Conservation (phyloP, 2,888 invertebrate species). For the Beris morrisii region DNA sequence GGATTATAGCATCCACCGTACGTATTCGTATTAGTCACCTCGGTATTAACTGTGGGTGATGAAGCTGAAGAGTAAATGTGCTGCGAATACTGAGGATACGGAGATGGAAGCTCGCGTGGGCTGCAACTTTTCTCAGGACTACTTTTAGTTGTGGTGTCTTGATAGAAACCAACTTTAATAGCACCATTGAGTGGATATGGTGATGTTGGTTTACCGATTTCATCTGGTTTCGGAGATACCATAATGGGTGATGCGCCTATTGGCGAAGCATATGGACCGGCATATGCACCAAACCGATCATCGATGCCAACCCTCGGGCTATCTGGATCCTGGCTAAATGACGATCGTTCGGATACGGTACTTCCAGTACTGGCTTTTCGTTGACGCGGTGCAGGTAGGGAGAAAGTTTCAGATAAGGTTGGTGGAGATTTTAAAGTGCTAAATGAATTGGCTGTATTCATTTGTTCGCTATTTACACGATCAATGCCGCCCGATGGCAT, state of each 20-base stretch:
- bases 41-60: conserved; percentile 60
- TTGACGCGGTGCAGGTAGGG: conserved; percentile 59
- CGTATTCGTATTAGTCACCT: conserved; percentile 46
- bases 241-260: conserved; percentile 69
- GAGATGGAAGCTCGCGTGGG: conserved; percentile 71
- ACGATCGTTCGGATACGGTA: conserved; percentile 76
- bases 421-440: conserved; percentile 41
- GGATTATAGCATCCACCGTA: conserved; percentile 54
- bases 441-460: conserved; percentile 48
- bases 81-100: conserved; percentile 61
- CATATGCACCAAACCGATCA: conserved; percentile 64
- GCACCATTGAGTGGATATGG: conserved; percentile 77
- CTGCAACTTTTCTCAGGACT: conserved; percentile 84
- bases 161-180: conserved; percentile 85
- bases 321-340: conserved; percentile 76
- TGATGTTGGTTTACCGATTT: conserved; percentile 64
- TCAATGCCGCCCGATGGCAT: conserved; percentile 30
- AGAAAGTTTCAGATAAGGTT: conserved; percentile 47
- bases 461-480: conserved; percentile 25
- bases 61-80: conserved; percentile 64
- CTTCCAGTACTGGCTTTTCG: conserved; percentile 78
- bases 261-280: conserved; percentile 73
- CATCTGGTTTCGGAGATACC: conserved; percentile 75
- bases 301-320: conserved; percentile 68
- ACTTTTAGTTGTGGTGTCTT: conserved; percentile 81